phyloP scores from a whole-genome alignment of 2,797 vertebrate genomes.

The Alosa sapidissima region DNA sequence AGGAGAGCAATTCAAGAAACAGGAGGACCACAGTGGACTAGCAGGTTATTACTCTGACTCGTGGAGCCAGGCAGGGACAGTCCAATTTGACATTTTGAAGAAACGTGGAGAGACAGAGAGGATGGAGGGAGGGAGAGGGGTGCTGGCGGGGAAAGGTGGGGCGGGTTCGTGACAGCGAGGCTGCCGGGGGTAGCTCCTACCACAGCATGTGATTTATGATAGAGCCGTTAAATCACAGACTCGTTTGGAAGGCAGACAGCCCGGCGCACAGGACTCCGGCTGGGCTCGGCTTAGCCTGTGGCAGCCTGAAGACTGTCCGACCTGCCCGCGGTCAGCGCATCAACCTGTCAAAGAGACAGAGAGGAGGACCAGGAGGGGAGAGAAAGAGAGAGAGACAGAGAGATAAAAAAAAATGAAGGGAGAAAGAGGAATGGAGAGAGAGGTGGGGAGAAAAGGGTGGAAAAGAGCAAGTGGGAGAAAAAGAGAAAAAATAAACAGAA shows the following conservation, averaged over 20 bases:
- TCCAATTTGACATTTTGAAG: not conserved
- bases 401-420: not conserved
- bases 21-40: not conserved
- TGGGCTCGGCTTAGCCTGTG: not conserved
- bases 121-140: not conserved
- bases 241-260: not conserved
- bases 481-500: not conserved
- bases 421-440: not conserved
- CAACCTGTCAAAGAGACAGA: not conserved
- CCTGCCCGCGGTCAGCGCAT: not conserved
- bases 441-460: not conserved
- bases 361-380: not conserved
- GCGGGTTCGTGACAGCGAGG: not conserved
- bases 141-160: not conserved
- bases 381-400: not conserved
- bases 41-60: not conserved
- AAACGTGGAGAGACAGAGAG: not conserved
- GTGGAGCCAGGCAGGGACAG: not conserved
- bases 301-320: not conserved
- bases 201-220: not conserved
- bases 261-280: not conserved
- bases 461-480: not conserved
- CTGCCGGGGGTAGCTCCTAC: not conserved
- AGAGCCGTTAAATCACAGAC: constrained; percentile 21
- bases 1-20: not conserved